Percentiles rank a stretch among this genome's conserved stretches.
Conservation (phyloP, 2,113 vertebrate species). For the Cyanoliseus patagonus region DNA sequence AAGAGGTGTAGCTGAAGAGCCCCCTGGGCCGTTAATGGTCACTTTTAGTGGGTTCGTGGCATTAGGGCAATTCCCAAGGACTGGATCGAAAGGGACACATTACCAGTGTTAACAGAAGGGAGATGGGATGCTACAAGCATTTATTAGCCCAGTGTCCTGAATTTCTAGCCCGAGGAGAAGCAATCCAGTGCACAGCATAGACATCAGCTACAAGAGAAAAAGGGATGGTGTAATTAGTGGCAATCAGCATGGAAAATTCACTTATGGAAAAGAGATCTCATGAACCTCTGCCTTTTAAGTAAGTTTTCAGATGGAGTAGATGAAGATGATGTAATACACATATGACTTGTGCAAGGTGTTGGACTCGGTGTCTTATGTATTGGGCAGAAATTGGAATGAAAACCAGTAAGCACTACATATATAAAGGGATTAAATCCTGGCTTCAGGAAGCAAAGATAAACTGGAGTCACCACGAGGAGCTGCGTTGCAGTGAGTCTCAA, state of each 20-base stretch:
- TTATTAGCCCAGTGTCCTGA: neutral
- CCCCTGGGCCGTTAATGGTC: neutral
- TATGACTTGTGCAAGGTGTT: neutral
- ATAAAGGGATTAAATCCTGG: neutral
- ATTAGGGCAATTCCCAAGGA: neutral
- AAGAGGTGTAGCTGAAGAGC: slow-evolving; percentile 26
- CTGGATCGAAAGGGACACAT: neutral
- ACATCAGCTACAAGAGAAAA: neutral
- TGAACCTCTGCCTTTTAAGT: slow-evolving; percentile 23
- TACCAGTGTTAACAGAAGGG: neutral
- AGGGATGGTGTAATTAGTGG: slow-evolving; percentile 4
- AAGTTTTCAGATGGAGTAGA: slow-evolving; percentile 20
- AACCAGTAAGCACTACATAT: neutral
- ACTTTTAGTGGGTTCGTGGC: neutral
- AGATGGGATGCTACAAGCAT: neutral
- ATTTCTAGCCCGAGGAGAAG: neutral
- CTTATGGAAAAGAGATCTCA: slow-evolving; percentile 8
- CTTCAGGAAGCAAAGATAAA: neutral
- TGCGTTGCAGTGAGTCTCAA: neutral
- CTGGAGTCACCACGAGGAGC: neutral
- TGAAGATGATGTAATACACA: slow-evolving; percentile 36
- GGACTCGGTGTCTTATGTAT: neutral
- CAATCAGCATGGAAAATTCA: slow-evolving; percentile 32
- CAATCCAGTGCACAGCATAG: neutral
- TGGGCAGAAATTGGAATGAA: neutral